Base-by-base conservation (phyloP, 2,113 vertebrate species). In the Hippocampus guttulatus region DNA sequence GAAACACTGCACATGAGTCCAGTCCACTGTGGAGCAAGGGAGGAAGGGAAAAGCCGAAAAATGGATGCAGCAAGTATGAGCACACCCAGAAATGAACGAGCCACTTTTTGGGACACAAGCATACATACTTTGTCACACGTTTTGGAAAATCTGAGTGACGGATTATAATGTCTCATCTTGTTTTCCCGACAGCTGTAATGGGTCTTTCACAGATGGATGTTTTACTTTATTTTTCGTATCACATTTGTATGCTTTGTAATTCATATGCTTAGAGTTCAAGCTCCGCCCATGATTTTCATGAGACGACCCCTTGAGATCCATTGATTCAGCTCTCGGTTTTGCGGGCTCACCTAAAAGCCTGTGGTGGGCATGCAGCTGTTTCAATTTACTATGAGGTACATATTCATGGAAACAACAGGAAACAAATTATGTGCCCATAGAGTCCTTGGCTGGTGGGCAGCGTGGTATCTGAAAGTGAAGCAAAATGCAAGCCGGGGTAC, bases 401-500 rank as follows among this genome's bases (percentile, higher is more conserved):
- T 87, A 76, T 79, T 88, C 78, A 79, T 47, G 23, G 58, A 71
- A 82, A 79, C 74, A 82, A 73, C 68, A 57, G 49, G 5, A 57
- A 57, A 75, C 75, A 83, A 73, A 82, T 75, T 67, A 68, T 65
- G 51, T 62, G 55, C 47, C 68, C 40, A 69, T 70, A 78, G 77
- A 87, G 81, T 75, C 78, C 78, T 84, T 79, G 70, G 86, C 85
- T 65, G 33, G 33, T 78, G 74, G 77, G 71, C 80, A 69, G 16
- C 38, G 75, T 72, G 30, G 73, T 76, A 74, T 70, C 73, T 70
- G 69, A 81, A 88, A 86, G 85, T 88, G 83, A 90, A 83, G 86
- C 81, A 83, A 88, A 87, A 88, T 81, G 82, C 84, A 82, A 80
- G 83, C 82, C 81, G 67, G 76, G 78, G 82, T 38, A 85, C 84